Base-by-base conservation (phyloP, 2,797 vertebrate species). In the Buceros bicornis region DNA sequence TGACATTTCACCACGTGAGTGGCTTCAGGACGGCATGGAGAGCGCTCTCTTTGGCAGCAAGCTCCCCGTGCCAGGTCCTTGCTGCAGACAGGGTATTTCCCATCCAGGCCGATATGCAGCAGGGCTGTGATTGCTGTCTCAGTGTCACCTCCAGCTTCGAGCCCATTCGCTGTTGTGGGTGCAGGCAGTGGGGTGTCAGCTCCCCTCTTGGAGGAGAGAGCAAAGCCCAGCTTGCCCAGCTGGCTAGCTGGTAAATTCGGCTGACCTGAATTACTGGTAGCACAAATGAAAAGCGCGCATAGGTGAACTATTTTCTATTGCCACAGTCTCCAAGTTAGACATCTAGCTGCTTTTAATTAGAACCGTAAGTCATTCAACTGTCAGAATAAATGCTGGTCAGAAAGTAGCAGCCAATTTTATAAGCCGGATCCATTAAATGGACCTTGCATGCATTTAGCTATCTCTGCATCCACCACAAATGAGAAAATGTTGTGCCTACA, bases 311-410 rank as follows among this genome's bases (percentile, higher is more conserved):
- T 84, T 93, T 82, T 82, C 74, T 66, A 19, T 12, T 71, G 47
- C 19, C 18, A 9, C 5, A 56, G 54, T 37, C 65, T 48, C 54
- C 0, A 3, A 9, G 29, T 90, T 89, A 81, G 40, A 80, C n/a
- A 65, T 74, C 61, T 81, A 92, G 50, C 57, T 94, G 54, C 40
- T 83, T 93, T 85, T 87, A 86, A 82, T 85, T 94, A 51, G 65
- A 92, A 48, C 61, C 1, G 0, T 81, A 90, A 90, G 78, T 89
- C 78, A 78, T 72, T 91, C 78, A 92, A 62, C 71, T 25, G 1
- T 71, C 92, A 81, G 93, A 95, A 93, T 72, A 92, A 94, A 91
- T 47, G 43, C 74, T 60, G 83, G 69, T 80, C 74, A 76, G 94
- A 95, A 96, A 85, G 62, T 11, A 86, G 61, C 61, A 86, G 81